Evolutionary conservation across 1,140 invertebrate species (phyloP).

Genomic region (Xylocopa sonorina): DNA sequence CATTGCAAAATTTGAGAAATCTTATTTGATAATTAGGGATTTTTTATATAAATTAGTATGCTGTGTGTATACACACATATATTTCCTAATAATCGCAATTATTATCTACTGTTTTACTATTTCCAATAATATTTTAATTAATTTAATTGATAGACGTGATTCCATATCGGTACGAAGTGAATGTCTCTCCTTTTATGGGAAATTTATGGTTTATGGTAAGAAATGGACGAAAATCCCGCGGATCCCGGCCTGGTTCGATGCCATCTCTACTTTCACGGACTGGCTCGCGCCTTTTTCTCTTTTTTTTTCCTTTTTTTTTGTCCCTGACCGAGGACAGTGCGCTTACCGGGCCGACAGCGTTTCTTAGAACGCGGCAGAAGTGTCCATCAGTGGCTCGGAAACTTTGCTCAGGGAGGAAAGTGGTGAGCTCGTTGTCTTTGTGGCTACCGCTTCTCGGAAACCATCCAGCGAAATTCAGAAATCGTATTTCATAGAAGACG

Average conservation of each 20-base stretch:
- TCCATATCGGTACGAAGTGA: too few relatives aligned
- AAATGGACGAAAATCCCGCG: neutral
- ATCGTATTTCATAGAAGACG: conserved; percentile 53
- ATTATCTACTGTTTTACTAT: too few relatives aligned
- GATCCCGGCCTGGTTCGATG: conserved; percentile 9
- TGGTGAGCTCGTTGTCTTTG: conserved; percentile 66
- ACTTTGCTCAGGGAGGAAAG: conserved; percentile 57
- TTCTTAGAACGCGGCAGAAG: conserved; percentile 71
- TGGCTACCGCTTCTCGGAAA: conserved; percentile 68
- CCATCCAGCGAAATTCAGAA: conserved; percentile 58
- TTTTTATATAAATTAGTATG: too few relatives aligned
- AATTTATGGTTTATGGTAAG: neutral
- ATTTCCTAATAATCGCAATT: too few relatives aligned
- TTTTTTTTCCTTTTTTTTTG: too few relatives aligned
- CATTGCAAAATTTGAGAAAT: too few relatives aligned
- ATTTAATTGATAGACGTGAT: too few relatives aligned
- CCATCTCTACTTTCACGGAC: conserved; percentile 28
- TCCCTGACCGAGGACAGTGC: conserved; percentile 41
- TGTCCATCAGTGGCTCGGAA: conserved; percentile 64
- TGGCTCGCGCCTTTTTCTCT: conserved; percentile 17
- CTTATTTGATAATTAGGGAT: too few relatives aligned
- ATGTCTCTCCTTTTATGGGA: neutral
- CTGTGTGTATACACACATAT: too few relatives aligned
- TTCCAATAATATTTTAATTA: too few relatives aligned
- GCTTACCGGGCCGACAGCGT: conserved; percentile 52